A percentile compares a stretch with the other conserved stretches of the same genome.
Evolutionary conservation across 2,888 invertebrate genomes (phyloP).

Genomic region (Operophtera brumata): DNA sequence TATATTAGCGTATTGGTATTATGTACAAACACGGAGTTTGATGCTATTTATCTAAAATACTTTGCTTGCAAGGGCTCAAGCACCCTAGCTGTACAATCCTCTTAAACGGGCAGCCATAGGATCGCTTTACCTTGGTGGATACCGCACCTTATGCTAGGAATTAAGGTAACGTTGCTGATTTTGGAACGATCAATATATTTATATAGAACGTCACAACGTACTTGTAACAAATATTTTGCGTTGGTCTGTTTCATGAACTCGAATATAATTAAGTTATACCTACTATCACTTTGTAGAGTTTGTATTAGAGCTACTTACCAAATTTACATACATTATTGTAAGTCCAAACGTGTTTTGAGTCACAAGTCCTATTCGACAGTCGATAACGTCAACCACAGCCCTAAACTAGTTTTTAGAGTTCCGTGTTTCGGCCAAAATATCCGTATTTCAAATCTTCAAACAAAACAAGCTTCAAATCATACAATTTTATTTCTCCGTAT

Average conservation of each 20-base stretch:
- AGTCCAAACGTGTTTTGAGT: not conserved
- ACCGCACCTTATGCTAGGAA: not conserved
- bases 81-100: no score
- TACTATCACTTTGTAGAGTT: not conserved
- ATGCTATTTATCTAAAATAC: no score
- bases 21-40: no score
- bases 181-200: no score
- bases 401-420: not conserved
- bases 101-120: not conserved
- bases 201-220: no score
- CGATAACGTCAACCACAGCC: not conserved
- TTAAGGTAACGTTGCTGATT: no score
- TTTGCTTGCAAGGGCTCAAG: no score
- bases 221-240: not conserved
- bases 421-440: not conserved
- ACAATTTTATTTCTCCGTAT: conserved; percentile 68
- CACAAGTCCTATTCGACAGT: not conserved
- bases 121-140: not conserved
- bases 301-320: no score
- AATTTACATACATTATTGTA: not conserved
- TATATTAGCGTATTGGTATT: no score
- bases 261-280: not conserved
- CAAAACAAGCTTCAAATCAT: conserved; percentile 38
- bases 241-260: not conserved
- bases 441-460: conserved; percentile 8